phyloP scores from a whole-genome alignment of 1,140 invertebrate species.

The Samia ricini region DNA sequence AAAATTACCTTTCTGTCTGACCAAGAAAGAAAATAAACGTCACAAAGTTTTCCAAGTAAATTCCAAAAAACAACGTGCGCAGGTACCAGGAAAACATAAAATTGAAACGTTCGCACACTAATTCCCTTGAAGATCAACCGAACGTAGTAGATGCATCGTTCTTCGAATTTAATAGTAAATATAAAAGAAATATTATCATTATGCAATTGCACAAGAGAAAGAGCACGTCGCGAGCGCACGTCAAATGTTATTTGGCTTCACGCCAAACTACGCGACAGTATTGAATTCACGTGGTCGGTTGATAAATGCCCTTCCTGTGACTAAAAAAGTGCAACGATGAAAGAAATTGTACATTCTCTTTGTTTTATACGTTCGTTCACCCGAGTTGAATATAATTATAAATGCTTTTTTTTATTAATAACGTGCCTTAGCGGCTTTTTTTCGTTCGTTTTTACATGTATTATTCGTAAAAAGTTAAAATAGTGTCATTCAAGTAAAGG shows the following conservation, averaged over 20 bases:
- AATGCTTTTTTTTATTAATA: too few relatives aligned
- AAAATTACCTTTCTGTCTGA: too few relatives aligned
- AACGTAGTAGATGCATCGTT: background rate
- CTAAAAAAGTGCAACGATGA: background rate
- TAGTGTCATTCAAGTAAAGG: too few relatives aligned
- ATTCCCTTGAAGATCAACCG: background rate
- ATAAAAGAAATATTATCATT: background rate
- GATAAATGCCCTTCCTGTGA: background rate
- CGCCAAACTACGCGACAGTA: background rate
- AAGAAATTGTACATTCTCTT: background rate
- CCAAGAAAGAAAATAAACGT: too few relatives aligned
- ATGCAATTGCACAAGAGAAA: background rate
- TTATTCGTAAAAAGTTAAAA: too few relatives aligned
- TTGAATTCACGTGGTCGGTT: background rate
- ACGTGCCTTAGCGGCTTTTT: too few relatives aligned
- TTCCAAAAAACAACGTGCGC: background rate
- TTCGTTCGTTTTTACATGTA: too few relatives aligned
- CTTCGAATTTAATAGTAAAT: background rate
- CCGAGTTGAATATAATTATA: background rate
- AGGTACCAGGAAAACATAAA: background rate
- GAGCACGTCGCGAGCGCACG: background rate
- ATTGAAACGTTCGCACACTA: background rate
- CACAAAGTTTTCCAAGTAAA: too few relatives aligned
- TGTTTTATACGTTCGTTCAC: conserved; percentile 1
- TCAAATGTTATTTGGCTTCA: background rate